Evolutionary conservation across 2,797 vertebrate species (phyloP).

Genomic region (Kryptopterus vitreolus): DNA sequence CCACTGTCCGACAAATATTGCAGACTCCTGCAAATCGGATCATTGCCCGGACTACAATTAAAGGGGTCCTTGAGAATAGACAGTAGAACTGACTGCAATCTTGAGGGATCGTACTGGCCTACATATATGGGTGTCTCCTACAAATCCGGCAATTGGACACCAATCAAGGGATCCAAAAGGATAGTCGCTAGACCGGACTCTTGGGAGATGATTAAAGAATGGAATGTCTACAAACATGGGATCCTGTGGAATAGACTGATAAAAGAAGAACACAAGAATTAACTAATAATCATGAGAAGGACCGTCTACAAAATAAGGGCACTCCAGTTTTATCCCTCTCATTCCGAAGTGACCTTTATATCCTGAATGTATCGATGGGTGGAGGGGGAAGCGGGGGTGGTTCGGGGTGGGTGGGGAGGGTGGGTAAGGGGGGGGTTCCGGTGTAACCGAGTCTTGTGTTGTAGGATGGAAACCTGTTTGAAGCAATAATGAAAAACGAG

Average conservation of each 20-base stretch:
- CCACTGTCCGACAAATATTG: not conserved
- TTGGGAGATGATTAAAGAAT: not conserved
- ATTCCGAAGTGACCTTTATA: conserved; percentile 32
- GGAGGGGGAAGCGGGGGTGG: too few relatives aligned
- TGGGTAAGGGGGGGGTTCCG: conserved; percentile 19
- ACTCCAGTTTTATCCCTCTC: not conserved
- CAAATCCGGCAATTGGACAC: too few relatives aligned
- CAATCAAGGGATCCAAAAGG: not conserved
- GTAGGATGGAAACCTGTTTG: conserved; percentile 3
- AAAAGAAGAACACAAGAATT: not conserved
- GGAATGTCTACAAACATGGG: not conserved
- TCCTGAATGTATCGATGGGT: conserved; percentile 54
- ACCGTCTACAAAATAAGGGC: not conserved
- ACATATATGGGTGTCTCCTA: too few relatives aligned
- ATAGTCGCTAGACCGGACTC: too few relatives aligned
- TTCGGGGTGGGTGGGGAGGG: too few relatives aligned
- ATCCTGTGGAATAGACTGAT: not conserved
- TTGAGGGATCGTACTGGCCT: not conserved
- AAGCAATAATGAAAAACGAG: not conserved
- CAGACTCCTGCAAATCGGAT: too few relatives aligned
- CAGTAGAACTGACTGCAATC: not conserved
- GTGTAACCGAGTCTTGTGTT: not conserved
- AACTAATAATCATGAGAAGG: not conserved
- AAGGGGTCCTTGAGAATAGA: not conserved
- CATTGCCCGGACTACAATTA: not conserved